These are phyloP conservation scores for Melanocharis versteri DNA, from an alignment of 2,113 vertebrate genomes.

Conservation along the genomic window DNA sequence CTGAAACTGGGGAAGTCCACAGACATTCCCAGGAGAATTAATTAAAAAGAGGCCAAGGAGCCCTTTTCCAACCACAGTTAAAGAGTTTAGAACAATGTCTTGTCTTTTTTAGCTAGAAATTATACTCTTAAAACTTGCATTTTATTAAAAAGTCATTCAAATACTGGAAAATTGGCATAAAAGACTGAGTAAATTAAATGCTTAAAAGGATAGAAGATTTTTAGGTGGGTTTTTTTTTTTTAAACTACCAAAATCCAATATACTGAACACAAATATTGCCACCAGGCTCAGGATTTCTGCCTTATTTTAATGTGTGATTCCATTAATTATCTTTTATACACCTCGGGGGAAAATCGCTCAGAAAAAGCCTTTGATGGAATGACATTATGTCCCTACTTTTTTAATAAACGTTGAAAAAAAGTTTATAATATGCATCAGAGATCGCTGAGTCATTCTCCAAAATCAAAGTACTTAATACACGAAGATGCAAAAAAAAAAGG, in stretches of 20 bases:
- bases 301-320: not conserved
- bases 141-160: conserved; percentile 8
- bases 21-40: not conserved
- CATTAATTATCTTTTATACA: not conserved
- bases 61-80: not conserved
- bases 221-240: not conserved
- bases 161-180: conserved; percentile 19
- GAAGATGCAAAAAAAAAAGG: not conserved
- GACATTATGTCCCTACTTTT: not conserved
- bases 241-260: not conserved
- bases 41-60: not conserved
- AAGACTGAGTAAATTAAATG: not conserved
- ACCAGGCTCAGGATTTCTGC: not conserved
- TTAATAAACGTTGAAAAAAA: not conserved
- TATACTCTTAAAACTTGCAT: not conserved
- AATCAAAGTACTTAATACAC: not conserved
- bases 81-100: conserved; percentile 1
- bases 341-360: not conserved
- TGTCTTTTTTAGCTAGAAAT: not conserved
- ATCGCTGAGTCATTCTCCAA: not conserved
- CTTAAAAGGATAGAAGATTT: not conserved
- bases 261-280: not conserved
- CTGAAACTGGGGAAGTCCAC: not conserved
- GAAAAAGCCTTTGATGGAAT: not conserved
- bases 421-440: not conserved